Evolutionary conservation across 2,888 invertebrate genomes (phyloP), one percentile per base, ranked within the genome.

Genomic region (Andrena minutula): DNA sequence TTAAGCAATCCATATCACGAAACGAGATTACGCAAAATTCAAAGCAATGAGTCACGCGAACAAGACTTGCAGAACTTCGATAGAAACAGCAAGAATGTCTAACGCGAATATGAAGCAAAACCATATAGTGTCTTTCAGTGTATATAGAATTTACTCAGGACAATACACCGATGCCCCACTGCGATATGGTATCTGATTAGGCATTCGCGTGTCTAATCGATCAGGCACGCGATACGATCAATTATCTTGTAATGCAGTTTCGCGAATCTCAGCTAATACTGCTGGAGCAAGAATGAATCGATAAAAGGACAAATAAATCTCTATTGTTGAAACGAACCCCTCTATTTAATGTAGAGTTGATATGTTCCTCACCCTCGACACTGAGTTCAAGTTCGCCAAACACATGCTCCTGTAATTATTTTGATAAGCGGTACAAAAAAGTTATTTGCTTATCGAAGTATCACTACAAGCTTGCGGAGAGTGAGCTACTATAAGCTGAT

Each of bases 391-490:
- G 20, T 49, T 26, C 8, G 4, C 30, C 4, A 32, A 60, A 60
- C 12, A 12, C 8, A 12, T 4, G 12, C 47, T 4, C 2, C 20
- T 30, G 2, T 28, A 16, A 53, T 63, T 72, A 53, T 26, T 30
- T 53, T 53, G 7, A 26, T 0, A 8, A 72, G 30, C 51, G 0
- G 1, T n/a, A 35, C 10, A 2, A 51, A 49, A 47, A 60, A 30
- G 20, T 60, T 30, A 58, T 47, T 58, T 47, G 16, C 16, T 72
- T 60, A 30, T 71, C n/a, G 7, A 35, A 56, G 56, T 12, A 32
- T 2, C 26, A 60, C 7, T 49, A 23, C n/a, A 8, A 20, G 4
- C 20, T 10, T 41, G 12, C 26, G 6, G n/a, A 64, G 64, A 64
- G 32, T 3, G 20, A 35, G 7, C 6, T 47, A 32, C 8, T 61